Evolutionary conservation across 2,797 vertebrate genomes (phyloP).

Genomic region (Diglossa cyanea): DNA sequence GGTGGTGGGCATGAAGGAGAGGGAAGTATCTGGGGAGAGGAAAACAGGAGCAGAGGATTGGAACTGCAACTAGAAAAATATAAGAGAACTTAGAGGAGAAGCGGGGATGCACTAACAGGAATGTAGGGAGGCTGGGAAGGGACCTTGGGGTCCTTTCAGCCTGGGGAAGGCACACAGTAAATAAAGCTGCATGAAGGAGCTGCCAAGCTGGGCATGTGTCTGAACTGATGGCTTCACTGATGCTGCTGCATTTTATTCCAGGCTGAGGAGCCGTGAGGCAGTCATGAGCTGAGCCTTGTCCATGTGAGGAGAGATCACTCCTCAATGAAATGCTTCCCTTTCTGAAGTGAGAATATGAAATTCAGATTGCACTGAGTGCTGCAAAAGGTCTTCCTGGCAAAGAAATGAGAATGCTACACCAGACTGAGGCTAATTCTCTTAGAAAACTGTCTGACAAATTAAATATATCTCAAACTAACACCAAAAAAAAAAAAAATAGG

Average conservation of each 20-base stretch:
- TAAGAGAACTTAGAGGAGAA: not conserved
- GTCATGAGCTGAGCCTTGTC: not conserved
- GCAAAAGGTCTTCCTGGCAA: not conserved
- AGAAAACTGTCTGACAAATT: not conserved
- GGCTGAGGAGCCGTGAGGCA: not conserved
- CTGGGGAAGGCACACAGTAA: not conserved
- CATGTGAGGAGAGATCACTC: not conserved
- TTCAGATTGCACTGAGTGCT: not conserved
- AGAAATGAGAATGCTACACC: not conserved
- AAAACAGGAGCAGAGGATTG: not conserved
- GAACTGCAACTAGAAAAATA: not conserved
- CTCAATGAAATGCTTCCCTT: not conserved
- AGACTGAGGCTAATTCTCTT: not conserved
- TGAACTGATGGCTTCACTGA: not conserved
- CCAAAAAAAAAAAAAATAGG: not conserved
- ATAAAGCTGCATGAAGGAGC: not conserved
- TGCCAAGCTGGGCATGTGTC: not conserved
- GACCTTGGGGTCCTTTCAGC: not conserved
- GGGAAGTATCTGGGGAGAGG: not conserved
- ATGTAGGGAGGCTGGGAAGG: not conserved
- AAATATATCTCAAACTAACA: not conserved
- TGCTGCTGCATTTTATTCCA: not conserved
- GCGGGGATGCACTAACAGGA: not conserved
- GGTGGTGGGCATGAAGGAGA: not conserved
- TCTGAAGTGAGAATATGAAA: not conserved